A percentile compares a stretch with the other conserved stretches of the same genome.
phyloP scores from a whole-genome alignment of 2,888 invertebrate genomes.

The Nowickia ferox region DNA sequence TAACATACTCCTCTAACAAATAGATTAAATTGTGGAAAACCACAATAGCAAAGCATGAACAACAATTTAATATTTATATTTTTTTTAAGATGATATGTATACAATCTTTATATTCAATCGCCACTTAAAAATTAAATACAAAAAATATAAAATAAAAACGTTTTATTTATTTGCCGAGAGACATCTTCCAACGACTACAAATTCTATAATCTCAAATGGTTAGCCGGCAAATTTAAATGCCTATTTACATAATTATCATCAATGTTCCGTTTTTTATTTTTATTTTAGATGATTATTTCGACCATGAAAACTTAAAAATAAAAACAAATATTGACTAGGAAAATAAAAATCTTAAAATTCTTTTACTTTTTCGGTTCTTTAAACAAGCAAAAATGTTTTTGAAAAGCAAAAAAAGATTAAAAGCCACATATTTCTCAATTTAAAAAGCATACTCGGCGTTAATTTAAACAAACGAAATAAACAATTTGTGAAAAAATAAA shows the following conservation, averaged over 20 bases:
- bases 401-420: slow-evolving; percentile 18
- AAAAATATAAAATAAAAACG: neutral
- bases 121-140: slow-evolving; percentile 5
- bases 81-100: neutral
- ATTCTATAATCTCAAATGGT: slow-evolving; percentile 21
- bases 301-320: slow-evolving; percentile 50
- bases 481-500: slow-evolving; percentile 32
- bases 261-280: slow-evolving; percentile 43
- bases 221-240: slow-evolving; percentile 26
- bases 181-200: slow-evolving; percentile 11
- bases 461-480: slow-evolving; percentile 58
- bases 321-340: slow-evolving; percentile 8
- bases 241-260: slow-evolving; percentile 54
- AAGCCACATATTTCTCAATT: slow-evolving; percentile 66
- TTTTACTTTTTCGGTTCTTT: slow-evolving; percentile 49
- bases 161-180: slow-evolving; percentile 22
- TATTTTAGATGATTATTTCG: slow-evolving; percentile 52
- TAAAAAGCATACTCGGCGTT: slow-evolving; percentile 57
- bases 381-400: slow-evolving; percentile 36
- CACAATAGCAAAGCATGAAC: too few relatives aligned
- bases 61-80: too few relatives aligned
- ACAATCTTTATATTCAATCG: slow-evolving; percentile 26
- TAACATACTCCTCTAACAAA: too few relatives aligned
- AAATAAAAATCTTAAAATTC: slow-evolving; percentile 50
- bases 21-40: too few relatives aligned